phyloP scores from a whole-genome alignment of 2,797 vertebrate species.

The Enteromius afrohamiltoni region DNA sequence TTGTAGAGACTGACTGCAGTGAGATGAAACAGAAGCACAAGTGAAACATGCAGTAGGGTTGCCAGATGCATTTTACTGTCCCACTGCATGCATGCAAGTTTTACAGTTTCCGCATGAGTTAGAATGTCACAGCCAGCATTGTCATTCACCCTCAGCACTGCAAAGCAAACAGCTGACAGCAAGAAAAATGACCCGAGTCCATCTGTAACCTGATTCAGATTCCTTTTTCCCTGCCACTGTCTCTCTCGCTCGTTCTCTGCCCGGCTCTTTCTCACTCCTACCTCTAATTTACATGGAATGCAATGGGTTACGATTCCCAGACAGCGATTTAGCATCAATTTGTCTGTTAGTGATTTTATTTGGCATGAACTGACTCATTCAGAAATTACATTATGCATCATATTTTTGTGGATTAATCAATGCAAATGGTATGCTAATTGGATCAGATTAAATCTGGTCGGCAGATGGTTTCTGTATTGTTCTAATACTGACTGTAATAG shows the following conservation, averaged over 20 bases:
- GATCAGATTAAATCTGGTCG: slow-evolving; percentile 37
- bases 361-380: slow-evolving; percentile 26
- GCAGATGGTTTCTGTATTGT: slow-evolving; percentile 59
- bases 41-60: neutral
- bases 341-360: slow-evolving; percentile 36
- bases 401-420: slow-evolving; percentile 54
- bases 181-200: slow-evolving; percentile 21
- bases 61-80: neutral
- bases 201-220: slow-evolving; percentile 17
- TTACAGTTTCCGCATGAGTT: neutral
- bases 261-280: slow-evolving; percentile 41
- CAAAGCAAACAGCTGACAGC: slow-evolving; percentile 28
- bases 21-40: neutral
- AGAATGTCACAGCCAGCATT: neutral
- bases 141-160: slow-evolving; percentile 16
- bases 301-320: slow-evolving; percentile 11
- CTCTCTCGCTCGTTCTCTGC: slow-evolving; percentile 32
- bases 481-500: slow-evolving; percentile 40
- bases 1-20: neutral
- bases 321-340: slow-evolving; percentile 46
- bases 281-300: neutral
- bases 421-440: slow-evolving; percentile 60
- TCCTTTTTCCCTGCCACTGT: neutral
- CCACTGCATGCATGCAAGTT: neutral
- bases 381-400: slow-evolving; percentile 41